Conservation (phyloP, 2,888 invertebrate genomes). For the Lepas anatifera region DNA sequence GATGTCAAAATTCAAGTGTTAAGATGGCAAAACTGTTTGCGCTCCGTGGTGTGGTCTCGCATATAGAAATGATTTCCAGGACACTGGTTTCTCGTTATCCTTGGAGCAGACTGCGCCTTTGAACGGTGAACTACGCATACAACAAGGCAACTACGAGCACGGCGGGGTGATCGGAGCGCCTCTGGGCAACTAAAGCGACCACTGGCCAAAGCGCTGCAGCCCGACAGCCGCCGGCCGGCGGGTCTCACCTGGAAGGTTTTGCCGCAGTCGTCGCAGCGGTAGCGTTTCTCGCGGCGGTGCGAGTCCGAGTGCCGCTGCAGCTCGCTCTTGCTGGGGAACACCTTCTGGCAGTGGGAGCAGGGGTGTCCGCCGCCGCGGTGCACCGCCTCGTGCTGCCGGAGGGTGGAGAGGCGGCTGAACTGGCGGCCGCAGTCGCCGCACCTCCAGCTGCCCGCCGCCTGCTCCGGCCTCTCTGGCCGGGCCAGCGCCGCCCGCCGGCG, state of each 20-base stretch:
- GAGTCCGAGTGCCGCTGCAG: background rate
- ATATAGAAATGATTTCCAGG: too few species aligned
- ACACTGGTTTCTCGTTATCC: too few species aligned
- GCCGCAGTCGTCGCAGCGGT: slow-evolving; percentile 2
- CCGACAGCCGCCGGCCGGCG: too few species aligned
- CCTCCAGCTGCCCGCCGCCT: background rate
- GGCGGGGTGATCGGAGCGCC: too few species aligned
- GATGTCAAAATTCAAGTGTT: too few species aligned
- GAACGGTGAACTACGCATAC: too few species aligned
- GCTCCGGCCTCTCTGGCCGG: background rate
- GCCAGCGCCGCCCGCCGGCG: background rate
- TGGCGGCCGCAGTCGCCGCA: slow-evolving; percentile 9
- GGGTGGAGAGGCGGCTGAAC: background rate
- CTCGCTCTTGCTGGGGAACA: background rate
- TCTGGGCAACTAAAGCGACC: too few species aligned
- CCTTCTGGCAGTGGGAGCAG: background rate
- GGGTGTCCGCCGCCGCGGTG: background rate
- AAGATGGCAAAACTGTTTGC: too few species aligned
- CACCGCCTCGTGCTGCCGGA: background rate
- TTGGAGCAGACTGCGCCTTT: too few species aligned
- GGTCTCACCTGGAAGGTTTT: background rate
- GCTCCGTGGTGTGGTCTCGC: too few species aligned
- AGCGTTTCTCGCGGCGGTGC: background rate
- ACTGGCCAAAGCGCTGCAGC: too few species aligned
- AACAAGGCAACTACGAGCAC: too few species aligned